Conservation (phyloP, 2,888 invertebrate genomes). For the Pocota personata region DNA sequence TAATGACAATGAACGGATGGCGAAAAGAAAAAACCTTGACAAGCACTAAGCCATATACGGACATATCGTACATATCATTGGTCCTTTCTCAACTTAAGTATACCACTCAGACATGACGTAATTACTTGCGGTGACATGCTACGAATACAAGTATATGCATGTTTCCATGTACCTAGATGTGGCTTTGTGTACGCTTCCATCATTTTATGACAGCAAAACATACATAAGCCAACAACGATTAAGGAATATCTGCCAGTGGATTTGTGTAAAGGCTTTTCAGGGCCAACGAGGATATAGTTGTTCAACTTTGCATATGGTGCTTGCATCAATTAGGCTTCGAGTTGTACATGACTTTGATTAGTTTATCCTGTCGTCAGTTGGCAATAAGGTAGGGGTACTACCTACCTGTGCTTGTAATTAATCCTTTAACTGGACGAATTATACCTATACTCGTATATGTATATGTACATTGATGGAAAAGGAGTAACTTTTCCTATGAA, state of each 20-base stretch:
- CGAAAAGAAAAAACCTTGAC: background rate
- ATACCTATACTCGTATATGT: no score
- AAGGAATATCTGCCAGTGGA: constrained; percentile 19
- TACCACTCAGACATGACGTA: constrained; percentile 8
- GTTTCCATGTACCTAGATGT: background rate
- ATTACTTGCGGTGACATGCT: background rate
- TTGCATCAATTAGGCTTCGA: constrained; percentile 48
- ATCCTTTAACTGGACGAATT: background rate
- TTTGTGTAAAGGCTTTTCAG: constrained; percentile 1
- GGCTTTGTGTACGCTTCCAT: background rate
- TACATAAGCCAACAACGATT: constrained; percentile 12
- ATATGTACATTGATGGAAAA: background rate
- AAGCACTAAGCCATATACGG: background rate
- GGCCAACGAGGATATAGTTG: background rate
- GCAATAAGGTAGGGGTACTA: background rate
- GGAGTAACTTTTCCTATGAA: background rate
- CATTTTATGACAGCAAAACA: background rate
- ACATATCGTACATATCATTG: background rate
- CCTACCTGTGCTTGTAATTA: constrained; percentile 2
- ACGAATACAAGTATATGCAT: no score
- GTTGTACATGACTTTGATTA: constrained; percentile 34
- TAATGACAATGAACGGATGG: background rate
- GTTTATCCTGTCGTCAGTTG: constrained; percentile 25
- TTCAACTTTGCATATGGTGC: background rate
- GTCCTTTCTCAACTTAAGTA: background rate